Evolutionary conservation across 2,797 vertebrate species (phyloP).

Genomic region (Morelia viridis): DNA sequence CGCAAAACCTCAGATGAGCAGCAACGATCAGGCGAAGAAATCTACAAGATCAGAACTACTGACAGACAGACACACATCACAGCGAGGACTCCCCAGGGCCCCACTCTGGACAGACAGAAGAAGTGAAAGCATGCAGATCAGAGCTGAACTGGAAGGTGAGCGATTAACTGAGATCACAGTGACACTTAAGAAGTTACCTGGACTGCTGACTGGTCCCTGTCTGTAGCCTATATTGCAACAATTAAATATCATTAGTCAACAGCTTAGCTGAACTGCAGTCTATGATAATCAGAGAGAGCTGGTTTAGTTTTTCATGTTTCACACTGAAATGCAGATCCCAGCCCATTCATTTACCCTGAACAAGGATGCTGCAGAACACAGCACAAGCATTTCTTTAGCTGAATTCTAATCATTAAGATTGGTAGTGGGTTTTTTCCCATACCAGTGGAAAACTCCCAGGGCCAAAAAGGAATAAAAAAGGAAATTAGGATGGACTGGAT

Average conservation of each 20-base stretch:
- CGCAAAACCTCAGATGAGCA: not conserved
- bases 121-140: conserved; percentile 24
- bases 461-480: not conserved
- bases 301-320: not conserved
- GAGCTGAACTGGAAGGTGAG: conserved; percentile 22
- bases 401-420: not conserved
- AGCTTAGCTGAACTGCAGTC: not conserved
- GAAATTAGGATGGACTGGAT: not conserved
- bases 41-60: conserved; percentile 10
- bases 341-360: not conserved
- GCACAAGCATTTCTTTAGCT: not conserved
- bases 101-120: conserved; percentile 17
- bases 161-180: conserved; percentile 4
- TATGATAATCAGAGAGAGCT: not conserved
- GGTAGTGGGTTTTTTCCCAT: not conserved
- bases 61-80: conserved; percentile 26
- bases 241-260: conserved; percentile 29
- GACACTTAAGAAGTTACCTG: conserved; percentile 28
- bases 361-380: not conserved
- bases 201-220: conserved; percentile 41
- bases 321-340: not conserved
- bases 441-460: not conserved
- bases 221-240: conserved; percentile 41
- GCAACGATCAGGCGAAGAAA: not conserved
- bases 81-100: not conserved